Evolutionary conservation across 1,140 invertebrate species (phyloP), one percentile per base, ranked within the genome.

Genomic region (Drosophila triauraria): DNA sequence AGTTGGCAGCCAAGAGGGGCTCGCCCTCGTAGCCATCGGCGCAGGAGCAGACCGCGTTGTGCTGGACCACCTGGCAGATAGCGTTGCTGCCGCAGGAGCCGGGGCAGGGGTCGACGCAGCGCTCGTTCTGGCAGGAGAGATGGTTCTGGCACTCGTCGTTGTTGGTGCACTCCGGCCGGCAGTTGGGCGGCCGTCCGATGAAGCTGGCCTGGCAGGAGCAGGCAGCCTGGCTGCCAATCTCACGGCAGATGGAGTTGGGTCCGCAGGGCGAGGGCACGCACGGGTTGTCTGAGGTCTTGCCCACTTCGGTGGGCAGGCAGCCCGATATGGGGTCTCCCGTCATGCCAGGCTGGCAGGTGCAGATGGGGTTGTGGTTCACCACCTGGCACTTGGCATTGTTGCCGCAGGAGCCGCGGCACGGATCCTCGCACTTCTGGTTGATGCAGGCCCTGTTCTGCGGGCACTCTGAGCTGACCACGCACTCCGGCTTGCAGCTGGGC

Each of bases 351-450:
- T 95, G 93, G 78, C 96, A 97, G 65, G 95, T 96, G 87, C 97
- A 97, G 54, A 97, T 96, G 0, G 97, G 96, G 91, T 97, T 97
- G 83, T 98, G 97, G 70, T 96, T 97, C 4, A 97, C 95, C 4
- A 97, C 96, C 85, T 96, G 94, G 79, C 97, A 98, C 60, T 96
- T 94, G 6, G 97, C 97, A 88, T 97, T 96, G 3, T 95, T 82
- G n/a, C 97, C 97, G 88, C 97, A 98, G 1, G 95, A 95, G 30
- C 96, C 96, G n/a, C 95, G 95, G 92, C 97, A 98, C 6, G 97
- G 97, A 93, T 98, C 96, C 10, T 94, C 93, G 82, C 97, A 98
- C 91, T 96, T 97, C 85, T 97, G 96, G 70, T 96, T 95, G 15
- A 97, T 94, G 85, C 97, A 98, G 0, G 97, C 96, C 80, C 96